These are phyloP conservation scores for Pipa parva DNA, from an alignment of 2,113 vertebrate genomes.

Conservation along the genomic window DNA sequence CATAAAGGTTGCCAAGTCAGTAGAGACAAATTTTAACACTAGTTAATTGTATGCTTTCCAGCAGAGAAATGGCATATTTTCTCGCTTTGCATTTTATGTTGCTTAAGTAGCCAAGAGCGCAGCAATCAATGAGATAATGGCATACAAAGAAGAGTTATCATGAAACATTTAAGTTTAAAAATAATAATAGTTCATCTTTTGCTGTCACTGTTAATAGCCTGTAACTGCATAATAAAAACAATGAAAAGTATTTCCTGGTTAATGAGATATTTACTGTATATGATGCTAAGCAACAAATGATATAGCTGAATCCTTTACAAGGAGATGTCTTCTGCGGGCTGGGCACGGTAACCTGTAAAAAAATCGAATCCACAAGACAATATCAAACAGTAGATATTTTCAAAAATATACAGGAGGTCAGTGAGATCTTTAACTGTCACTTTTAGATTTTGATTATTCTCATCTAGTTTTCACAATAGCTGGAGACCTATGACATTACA, in stretches of 20 bases:
- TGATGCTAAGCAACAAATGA: constrained; percentile 7
- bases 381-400: too few species aligned
- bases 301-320: constrained; percentile 4
- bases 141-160: constrained; percentile 28
- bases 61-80: constrained; percentile 36
- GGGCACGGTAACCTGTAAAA: too few species aligned
- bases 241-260: constrained; percentile 4
- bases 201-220: constrained; percentile 27
- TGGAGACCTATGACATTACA: too few species aligned
- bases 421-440: too few species aligned
- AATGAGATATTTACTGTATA: constrained; percentile 30
- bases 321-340: too few species aligned
- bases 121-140: constrained; percentile 37
- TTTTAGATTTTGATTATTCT: too few species aligned
- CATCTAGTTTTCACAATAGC: too few species aligned
- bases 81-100: constrained; percentile 29
- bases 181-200: constrained; percentile 22
- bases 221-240: constrained; percentile 11
- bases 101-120: constrained; percentile 33
- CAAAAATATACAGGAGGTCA: too few species aligned
- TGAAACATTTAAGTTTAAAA: constrained; percentile 35
- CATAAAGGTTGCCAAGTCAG: constrained; percentile 43
- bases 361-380: too few species aligned
- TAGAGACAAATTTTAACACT: constrained; percentile 36
- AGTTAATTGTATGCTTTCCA: constrained; percentile 39